Evolutionary conservation across 2,113 vertebrate species (phyloP).

Genomic region (Corythornis cristatus): DNA sequence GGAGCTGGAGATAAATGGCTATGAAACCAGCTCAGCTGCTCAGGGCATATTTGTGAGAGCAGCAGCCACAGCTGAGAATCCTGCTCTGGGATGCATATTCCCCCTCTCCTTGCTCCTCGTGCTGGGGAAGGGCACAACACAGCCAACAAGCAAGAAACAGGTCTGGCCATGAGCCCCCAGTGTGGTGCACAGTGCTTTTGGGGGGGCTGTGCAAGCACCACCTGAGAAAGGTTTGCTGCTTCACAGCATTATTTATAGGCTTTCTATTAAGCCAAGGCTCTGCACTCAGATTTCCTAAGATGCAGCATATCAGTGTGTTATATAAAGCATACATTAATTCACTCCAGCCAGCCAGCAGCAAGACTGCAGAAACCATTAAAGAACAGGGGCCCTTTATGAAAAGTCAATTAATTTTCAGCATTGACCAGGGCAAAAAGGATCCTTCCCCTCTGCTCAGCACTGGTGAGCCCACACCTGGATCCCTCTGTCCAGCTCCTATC

Average conservation of each 20-base stretch:
- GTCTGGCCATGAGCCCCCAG: neutral
- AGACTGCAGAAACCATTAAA: neutral
- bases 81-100: neutral
- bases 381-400: neutral
- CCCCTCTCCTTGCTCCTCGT: accelerated
- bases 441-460: neutral
- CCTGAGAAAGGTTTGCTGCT: neutral
- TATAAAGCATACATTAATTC: neutral
- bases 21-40: constrained; percentile 41
- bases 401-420: neutral
- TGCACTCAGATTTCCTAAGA: neutral
- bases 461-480: neutral
- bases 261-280: neutral
- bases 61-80: constrained; percentile 62
- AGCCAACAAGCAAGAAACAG: neutral
- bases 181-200: neutral
- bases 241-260: neutral
- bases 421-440: neutral
- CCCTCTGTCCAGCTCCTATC: neutral
- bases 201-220: neutral
- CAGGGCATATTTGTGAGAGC: constrained; percentile 31
- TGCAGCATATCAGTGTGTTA: neutral
- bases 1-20: constrained; percentile 53
- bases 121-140: neutral
- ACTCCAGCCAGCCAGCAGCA: neutral